Conservation (phyloP, 2,888 invertebrate species). For the Tipula helvola region DNA sequence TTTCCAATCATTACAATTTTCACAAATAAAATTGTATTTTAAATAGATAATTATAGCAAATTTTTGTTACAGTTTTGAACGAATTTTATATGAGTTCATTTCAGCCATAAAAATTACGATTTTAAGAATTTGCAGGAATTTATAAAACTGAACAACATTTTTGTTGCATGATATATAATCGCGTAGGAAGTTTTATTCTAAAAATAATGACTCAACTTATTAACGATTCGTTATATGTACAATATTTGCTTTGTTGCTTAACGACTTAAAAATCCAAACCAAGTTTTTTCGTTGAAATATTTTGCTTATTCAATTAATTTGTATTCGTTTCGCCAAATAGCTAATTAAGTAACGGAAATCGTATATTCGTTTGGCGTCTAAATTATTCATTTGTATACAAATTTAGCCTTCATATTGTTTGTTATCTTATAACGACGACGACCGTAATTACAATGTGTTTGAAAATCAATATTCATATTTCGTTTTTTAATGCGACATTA, state of each 20-base stretch:
- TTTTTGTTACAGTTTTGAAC: no score
- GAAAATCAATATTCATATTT: background rate
- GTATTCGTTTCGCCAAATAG: background rate
- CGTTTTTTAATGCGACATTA: background rate
- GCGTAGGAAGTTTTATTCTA: no score
- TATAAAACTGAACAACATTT: background rate
- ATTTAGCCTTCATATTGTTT: background rate
- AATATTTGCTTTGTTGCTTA: background rate
- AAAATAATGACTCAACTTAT: no score
- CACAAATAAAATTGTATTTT: no score
- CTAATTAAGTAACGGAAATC: background rate
- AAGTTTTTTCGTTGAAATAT: background rate
- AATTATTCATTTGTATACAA: background rate
- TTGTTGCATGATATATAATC: background rate
- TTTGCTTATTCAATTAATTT: background rate
- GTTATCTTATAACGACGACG: background rate
- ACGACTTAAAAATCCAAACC: background rate
- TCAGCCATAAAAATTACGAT: background rate
- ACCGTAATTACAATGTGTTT: background rate
- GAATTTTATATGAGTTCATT: background rate
- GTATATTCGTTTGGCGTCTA: background rate
- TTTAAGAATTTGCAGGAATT: background rate
- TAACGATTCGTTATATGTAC: background rate
- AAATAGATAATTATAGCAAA: no score
- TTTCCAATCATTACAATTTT: no score